These are phyloP conservation scores for Tetraodon nigroviridis DNA, from an alignment of 2,113 vertebrate species.

Conservation along the genomic window DNA sequence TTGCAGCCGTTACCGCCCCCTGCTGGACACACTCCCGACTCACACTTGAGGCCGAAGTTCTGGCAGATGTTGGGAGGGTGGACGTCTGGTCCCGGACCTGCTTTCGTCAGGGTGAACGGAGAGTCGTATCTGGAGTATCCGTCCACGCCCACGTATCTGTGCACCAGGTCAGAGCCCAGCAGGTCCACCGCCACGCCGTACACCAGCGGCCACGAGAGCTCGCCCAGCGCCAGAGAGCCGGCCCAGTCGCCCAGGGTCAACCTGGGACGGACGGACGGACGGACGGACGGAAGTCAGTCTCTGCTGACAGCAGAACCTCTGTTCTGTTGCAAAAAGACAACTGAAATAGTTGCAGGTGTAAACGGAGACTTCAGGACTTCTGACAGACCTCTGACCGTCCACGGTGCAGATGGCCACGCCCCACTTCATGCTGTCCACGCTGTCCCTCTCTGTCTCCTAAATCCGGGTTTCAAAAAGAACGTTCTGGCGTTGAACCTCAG, in stretches of 20 bases:
- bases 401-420: constrained; percentile 68
- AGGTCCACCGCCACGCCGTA: constrained; percentile 64
- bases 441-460: constrained; percentile 46
- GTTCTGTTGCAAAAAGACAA: no score
- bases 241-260: constrained; percentile 68
- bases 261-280: constrained; percentile 18
- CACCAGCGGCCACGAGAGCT: constrained; percentile 62
- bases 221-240: constrained; percentile 54
- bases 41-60: no score
- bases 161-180: constrained; percentile 60
- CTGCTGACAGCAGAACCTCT: no score
- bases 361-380: no score
- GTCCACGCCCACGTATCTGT: constrained; percentile 67
- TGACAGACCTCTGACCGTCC: constrained; percentile 67
- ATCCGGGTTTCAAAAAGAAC: not conserved
- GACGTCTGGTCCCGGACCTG: constrained; percentile 43
- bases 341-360: no score
- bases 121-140: constrained; percentile 61
- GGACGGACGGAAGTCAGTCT: not conserved
- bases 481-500: not conserved
- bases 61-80: not conserved
- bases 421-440: constrained; percentile 49
- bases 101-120: constrained; percentile 59
- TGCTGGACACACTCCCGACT: not conserved
- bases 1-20: not conserved